These are phyloP conservation scores for Phenganax marumi DNA, from an alignment of 92 coral and sea anemone genomes.

Conservation along the genomic window DNA sequence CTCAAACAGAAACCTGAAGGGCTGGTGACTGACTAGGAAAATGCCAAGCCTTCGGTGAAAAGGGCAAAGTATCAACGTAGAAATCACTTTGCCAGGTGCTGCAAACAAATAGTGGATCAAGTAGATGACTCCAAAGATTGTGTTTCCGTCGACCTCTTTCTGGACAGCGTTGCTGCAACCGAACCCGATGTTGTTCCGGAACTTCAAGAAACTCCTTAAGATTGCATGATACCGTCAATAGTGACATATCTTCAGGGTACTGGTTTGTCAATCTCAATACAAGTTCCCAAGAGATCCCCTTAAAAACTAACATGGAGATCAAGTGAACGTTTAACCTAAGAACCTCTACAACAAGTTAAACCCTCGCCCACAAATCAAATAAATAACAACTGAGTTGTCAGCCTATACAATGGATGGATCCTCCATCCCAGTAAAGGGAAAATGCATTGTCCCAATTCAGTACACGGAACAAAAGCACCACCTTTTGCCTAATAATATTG, in stretches of 20 bases:
- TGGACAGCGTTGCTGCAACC: neutral
- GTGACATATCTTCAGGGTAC: slow-evolving; percentile 18
- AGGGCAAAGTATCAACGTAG: slow-evolving; percentile 20
- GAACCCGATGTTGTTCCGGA: neutral
- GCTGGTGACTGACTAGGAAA: slow-evolving; percentile 37
- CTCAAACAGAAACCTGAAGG: no score
- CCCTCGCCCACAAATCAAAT: slow-evolving; percentile 19
- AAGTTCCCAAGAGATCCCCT: slow-evolving; percentile 14
- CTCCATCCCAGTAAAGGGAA: slow-evolving; percentile 4
- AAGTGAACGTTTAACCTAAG: slow-evolving; percentile 31
- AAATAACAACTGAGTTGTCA: slow-evolving; percentile 22
- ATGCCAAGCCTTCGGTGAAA: slow-evolving; percentile 48
- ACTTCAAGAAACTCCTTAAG: neutral
- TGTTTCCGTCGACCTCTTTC: neutral
- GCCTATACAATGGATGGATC: slow-evolving; percentile 30
- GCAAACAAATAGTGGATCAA: slow-evolving; percentile 14
- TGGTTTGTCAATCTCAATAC: slow-evolving; percentile 29
- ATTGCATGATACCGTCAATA: neutral
- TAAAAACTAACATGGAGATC: slow-evolving; percentile 27
- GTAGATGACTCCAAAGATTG: slow-evolving; percentile 14
- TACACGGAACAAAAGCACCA: neutral
- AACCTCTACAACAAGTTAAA: slow-evolving; percentile 10
- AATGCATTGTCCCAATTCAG: slow-evolving; percentile 32
- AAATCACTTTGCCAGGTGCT: slow-evolving; percentile 48
- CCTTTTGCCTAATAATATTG: no score